A percentile compares a stretch with the other conserved stretches of the same genome.
Evolutionary conservation across 2,888 invertebrate species (phyloP).

Genomic region (Scaptomyza flava): DNA sequence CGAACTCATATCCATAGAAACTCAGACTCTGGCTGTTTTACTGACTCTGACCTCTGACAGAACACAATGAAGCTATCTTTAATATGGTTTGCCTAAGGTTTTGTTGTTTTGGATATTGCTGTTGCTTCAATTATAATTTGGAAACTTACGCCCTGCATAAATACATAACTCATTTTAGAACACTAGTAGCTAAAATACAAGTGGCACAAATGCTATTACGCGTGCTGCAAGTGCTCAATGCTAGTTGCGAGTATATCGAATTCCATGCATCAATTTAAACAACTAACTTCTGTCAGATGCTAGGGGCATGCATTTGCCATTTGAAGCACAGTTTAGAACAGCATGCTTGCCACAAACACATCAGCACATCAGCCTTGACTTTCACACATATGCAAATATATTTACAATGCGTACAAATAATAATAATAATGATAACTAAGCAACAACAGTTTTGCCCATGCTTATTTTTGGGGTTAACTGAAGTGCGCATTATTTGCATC

Average conservation of each 20-base stretch:
- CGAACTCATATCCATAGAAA: slow-evolving; percentile 6
- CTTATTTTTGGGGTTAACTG: slow-evolving; percentile 26
- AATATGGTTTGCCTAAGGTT: slow-evolving; percentile 24
- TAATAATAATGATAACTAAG: slow-evolving; percentile 24
- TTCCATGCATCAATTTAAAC: slow-evolving; percentile 42
- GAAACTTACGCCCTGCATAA: slow-evolving; percentile 39
- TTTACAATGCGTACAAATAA: slow-evolving; percentile 6
- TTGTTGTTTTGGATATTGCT: slow-evolving; percentile 25
- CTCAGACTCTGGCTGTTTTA: neutral
- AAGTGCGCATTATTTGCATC: slow-evolving; percentile 42
- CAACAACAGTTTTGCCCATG: slow-evolving; percentile 15
- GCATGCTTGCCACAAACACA: neutral
- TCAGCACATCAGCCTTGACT: neutral
- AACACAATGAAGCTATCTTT: slow-evolving; percentile 34
- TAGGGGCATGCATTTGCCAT: neutral
- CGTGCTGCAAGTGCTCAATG: slow-evolving; percentile 19
- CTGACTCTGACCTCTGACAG: slow-evolving; percentile 10
- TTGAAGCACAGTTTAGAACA: neutral
- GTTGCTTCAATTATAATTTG: slow-evolving; percentile 61
- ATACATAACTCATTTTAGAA: slow-evolving; percentile 32
- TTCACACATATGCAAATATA: slow-evolving; percentile 8
- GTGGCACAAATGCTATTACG: neutral
- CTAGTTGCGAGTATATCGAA: slow-evolving; percentile 30
- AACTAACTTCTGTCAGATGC: slow-evolving; percentile 12
- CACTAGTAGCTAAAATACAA: slow-evolving; percentile 14